Conservation (phyloP, 2,113 vertebrate genomes). For the Peromyscus polionotus region DNA sequence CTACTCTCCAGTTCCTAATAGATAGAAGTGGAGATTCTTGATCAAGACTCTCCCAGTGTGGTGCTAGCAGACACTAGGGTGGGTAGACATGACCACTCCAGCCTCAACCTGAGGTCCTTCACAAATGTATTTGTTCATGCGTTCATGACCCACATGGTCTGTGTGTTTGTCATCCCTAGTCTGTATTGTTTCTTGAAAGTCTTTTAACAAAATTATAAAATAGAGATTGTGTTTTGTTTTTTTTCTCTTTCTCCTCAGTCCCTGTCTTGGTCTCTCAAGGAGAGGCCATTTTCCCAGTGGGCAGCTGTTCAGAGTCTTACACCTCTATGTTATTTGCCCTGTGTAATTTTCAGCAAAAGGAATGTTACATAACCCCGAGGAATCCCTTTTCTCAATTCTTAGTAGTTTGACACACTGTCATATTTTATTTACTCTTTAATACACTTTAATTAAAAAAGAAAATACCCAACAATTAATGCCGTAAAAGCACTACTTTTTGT, state of each 20-base stretch:
- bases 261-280: background rate
- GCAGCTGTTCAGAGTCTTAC: background rate
- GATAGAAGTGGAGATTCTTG: constrained; percentile 58
- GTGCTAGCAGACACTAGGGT: constrained; percentile 71
- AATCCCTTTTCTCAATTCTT: constrained; percentile 50
- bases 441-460: constrained; percentile 84
- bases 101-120: constrained; percentile 38
- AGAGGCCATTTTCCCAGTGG: background rate
- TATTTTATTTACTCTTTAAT: constrained; percentile 86
- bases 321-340: background rate
- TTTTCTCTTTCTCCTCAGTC: constrained; percentile 41
- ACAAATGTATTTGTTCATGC: background rate
- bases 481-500: background rate
- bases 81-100: background rate
- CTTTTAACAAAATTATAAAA: background rate
- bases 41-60: constrained; percentile 59
- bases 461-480: background rate
- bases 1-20: constrained; percentile 11
- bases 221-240: constrained; percentile 18
- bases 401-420: constrained; percentile 82
- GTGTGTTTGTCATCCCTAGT: background rate
- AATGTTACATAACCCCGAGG: constrained; percentile 30
- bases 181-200: constrained; percentile 58
- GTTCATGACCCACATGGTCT: constrained; percentile 11
- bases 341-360: background rate